Conservation (phyloP, 2,888 invertebrate species). For the Mesochorus sp. region DNA sequence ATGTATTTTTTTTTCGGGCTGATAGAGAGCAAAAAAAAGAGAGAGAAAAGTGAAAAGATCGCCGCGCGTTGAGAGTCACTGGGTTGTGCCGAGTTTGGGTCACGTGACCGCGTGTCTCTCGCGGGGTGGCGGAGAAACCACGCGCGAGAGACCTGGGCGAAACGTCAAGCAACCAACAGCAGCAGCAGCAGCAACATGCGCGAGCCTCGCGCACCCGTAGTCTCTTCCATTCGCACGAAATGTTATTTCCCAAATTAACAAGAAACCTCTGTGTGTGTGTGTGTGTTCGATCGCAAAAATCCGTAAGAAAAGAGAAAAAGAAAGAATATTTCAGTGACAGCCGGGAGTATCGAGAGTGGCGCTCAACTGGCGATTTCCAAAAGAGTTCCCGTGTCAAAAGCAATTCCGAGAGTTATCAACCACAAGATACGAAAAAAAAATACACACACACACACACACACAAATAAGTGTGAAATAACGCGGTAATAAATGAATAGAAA, state of each 20-base stretch:
- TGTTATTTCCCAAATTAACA: too few relatives aligned
- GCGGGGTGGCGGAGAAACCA: constrained; percentile 47
- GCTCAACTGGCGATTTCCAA: too few relatives aligned
- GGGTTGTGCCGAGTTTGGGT: constrained; percentile 45
- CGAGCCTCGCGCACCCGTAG: constrained; percentile 43
- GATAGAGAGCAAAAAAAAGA: too few relatives aligned
- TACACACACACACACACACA: not conserved
- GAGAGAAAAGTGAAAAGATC: constrained; percentile 16
- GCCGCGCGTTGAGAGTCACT: constrained; percentile 51
- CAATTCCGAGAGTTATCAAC: too few relatives aligned
- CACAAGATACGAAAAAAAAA: not conserved
- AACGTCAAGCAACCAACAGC: constrained; percentile 69
- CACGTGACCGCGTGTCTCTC: constrained; percentile 60
- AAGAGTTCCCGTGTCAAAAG: too few relatives aligned
- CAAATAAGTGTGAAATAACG: not conserved
- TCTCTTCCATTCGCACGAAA: not conserved
- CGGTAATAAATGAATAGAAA: not conserved
- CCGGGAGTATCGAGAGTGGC: too few relatives aligned
- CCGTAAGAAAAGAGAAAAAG: too few relatives aligned
- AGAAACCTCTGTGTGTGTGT: too few relatives aligned
- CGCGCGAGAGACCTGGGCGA: constrained; percentile 65
- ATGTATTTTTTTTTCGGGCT: too few relatives aligned
- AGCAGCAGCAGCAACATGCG: too few relatives aligned
- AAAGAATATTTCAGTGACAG: too few relatives aligned
- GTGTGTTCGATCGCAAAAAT: too few relatives aligned